Evolutionary conservation across 2,888 invertebrate genomes (phyloP).

Genomic region (Xylota segnis): DNA sequence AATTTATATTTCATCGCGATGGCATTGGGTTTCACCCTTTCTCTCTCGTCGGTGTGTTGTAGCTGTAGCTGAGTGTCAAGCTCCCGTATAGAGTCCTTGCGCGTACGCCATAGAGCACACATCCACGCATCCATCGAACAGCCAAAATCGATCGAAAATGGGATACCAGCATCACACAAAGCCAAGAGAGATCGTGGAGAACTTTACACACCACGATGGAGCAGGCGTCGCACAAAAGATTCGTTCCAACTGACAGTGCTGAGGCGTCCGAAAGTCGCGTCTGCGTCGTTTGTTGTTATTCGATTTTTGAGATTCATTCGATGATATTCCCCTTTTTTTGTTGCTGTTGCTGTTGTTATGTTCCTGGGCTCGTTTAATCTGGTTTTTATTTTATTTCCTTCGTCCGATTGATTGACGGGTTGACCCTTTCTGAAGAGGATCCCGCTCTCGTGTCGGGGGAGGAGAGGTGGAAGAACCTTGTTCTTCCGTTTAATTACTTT

Average conservation of each 20-base stretch:
- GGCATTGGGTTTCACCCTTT: slow-evolving; percentile 23
- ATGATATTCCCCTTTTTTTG: slow-evolving; percentile 56
- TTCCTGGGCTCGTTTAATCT: slow-evolving; percentile 36
- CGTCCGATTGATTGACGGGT: slow-evolving; percentile 68
- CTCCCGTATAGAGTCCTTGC: slow-evolving; percentile 62
- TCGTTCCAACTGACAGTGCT: slow-evolving; percentile 60
- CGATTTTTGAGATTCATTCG: slow-evolving; percentile 69
- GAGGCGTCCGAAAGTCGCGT: slow-evolving; percentile 74
- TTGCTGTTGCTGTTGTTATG: background rate
- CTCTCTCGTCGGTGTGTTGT: background rate
- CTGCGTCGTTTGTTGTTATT: slow-evolving; percentile 60
- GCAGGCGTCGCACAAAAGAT: slow-evolving; percentile 55
- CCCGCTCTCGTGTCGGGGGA: background rate
- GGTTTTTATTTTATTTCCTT: slow-evolving; percentile 47
- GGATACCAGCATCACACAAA: slow-evolving; percentile 38
- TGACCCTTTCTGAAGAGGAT: slow-evolving; percentile 50
- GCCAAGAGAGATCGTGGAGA: slow-evolving; percentile 61
- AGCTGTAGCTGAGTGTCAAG: slow-evolving; percentile 70
- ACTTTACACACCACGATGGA: slow-evolving; percentile 52
- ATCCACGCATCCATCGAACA: background rate
- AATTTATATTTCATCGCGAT: slow-evolving; percentile 74
- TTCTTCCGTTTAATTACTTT: slow-evolving; percentile 62
- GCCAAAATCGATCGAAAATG: slow-evolving; percentile 58
- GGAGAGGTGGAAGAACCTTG: slow-evolving; percentile 15
- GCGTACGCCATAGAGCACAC: slow-evolving; percentile 52